Evolutionary conservation across 1,140 invertebrate species (phyloP), one percentile per base, ranked within the genome.

Genomic region (Liolophura sinensis): DNA sequence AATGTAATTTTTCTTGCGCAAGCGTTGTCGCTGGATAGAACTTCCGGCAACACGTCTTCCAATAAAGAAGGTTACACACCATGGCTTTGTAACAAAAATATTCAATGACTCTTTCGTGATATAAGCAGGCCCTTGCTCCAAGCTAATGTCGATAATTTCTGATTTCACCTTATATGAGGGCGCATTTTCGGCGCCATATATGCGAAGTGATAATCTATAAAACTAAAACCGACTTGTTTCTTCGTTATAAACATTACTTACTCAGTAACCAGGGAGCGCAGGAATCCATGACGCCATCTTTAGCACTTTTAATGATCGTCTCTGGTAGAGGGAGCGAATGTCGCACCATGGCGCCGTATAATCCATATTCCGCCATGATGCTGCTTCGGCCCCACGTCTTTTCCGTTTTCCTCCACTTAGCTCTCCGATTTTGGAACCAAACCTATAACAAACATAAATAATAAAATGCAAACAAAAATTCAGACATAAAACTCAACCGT

Each of bases 321-420:
- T 99, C 96, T 0, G 97, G 97, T 72, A 99, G 89, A 0, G 97
- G 97, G 63, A 99, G 87, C 40, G 95, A 97, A 86, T 99, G 97
- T 69, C 97, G 88, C 58, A 98, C 96, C 97, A 99, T 99, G 56
- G 97, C 97, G 0, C 97, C 97, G 82, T 99, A 99, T 0, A 99
- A 88, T 0, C 97, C 97, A 80, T 99, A 99, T 85, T 99, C 97
- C 61, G 97, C 97, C 97, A 99, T 99, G 83, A 98, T 99, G 71
- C 96, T 99, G 82, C 93, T 96, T 73, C 96, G 90, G 12, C 97
- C 97, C 97, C 97, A 99, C 77, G 95, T 98, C 85, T 99, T 99
- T 86, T 99, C 96, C 22, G 96, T 99, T 85, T 99, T 99, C 63
- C 97, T 91, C 96, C 96, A 99, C 85, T 99, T 99, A 71, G 96